Conservation (phyloP, 1,140 invertebrate species). For the Aphidius ervi region DNA sequence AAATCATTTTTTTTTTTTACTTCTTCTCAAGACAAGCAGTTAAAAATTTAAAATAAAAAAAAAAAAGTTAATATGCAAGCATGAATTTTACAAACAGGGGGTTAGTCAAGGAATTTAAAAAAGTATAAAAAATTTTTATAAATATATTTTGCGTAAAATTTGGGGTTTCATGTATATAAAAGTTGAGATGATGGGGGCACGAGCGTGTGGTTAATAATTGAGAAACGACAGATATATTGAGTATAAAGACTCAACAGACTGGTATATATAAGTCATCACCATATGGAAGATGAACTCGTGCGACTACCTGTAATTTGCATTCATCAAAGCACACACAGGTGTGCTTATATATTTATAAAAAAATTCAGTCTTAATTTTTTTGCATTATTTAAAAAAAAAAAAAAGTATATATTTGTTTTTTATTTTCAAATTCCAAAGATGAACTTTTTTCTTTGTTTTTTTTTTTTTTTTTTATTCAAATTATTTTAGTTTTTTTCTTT, state of each 20-base stretch:
- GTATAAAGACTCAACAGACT: background rate
- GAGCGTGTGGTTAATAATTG: constrained; percentile 25
- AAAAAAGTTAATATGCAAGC: background rate
- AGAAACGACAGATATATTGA: constrained; percentile 8
- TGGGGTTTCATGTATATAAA: constrained; percentile 11
- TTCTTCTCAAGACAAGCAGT: background rate
- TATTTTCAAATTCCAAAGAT: constrained; percentile 11
- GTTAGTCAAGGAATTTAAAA: constrained; percentile 5
- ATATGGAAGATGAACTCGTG: constrained; percentile 23
- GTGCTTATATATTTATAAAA: constrained; percentile 5
- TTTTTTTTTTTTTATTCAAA: too few relatives aligned
- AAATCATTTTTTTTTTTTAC: background rate
- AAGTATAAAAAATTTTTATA: too few relatives aligned
- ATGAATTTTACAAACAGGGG: constrained; percentile 17
- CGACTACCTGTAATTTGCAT: constrained; percentile 23
- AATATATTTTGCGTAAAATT: constrained; percentile 13
- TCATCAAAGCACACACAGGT: constrained; percentile 16
- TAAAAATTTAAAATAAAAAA: background rate
- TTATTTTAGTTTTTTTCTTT: too few relatives aligned
- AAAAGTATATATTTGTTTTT: background rate
- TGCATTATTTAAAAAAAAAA: too few relatives aligned
- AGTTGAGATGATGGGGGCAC: constrained; percentile 5
- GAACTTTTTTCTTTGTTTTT: too few relatives aligned
- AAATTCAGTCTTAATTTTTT: too few relatives aligned
- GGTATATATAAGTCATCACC: constrained; percentile 15